Base-by-base conservation (phyloP, 1,140 invertebrate species). In the Lordiphosa mommai region DNA sequence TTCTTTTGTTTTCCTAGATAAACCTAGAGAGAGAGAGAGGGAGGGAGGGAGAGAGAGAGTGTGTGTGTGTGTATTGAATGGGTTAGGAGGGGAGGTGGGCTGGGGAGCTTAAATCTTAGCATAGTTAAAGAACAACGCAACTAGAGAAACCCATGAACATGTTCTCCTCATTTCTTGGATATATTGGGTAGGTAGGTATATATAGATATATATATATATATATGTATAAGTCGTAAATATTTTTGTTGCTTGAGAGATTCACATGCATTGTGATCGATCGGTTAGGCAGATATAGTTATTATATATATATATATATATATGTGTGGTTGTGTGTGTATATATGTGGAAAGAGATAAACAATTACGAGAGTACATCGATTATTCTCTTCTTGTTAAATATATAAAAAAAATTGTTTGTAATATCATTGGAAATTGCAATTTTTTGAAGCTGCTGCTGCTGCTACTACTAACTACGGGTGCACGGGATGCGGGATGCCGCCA, bases 71-170 rank as follows among this genome's bases (percentile, higher is more conserved):
- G 23, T 27, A 6, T 7, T 27, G 6, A 27, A 27, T 27, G 23
- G 23, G 23, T 7, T 7, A 27, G 23, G 23, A 27, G 23, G 23
- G 7, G 20, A n/a, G 20, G 20, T 27, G 23, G 23, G 23, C 5
- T 27, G 23, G 23, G 23, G 23, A 43, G 46, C 63, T 58, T 67
- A 58, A 46, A 33, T 58, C 61, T 52, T 64, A 64, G 36, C 44
- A 48, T 61, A 32, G 61, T 43, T 48, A 61, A 43, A 7, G 23
- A 27, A 6, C 23, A 66, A 66, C 57, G 50, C 50, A 53, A 48
- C 40, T 64, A 46, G 55, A 59, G 60, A 63, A 55, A 64, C 20
- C 32, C n/a, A 20, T 29, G 34, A 7, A 9, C 40, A 34, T 47
- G 13, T 20, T 61, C 27, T 23, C 16, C 10, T 49, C 14, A 33